Base-by-base conservation (phyloP, 2,797 vertebrate species). In the Accipiter minullus region DNA sequence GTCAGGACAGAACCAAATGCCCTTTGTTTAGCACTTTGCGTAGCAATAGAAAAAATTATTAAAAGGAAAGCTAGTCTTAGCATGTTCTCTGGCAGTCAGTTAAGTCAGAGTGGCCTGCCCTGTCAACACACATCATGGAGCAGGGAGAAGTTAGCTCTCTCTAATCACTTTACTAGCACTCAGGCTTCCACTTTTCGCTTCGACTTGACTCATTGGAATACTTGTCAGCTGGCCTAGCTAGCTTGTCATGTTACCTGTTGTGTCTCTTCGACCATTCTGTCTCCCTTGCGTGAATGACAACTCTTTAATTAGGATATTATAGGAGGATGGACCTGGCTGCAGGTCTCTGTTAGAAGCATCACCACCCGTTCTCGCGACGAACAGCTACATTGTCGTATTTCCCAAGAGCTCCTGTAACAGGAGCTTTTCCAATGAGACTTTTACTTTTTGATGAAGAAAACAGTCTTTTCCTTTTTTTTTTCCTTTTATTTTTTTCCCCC, bases 291-390 rank as follows among this genome's bases (percentile, higher is more conserved):
- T 94, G 93, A 96, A 74, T 90, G 90, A 67, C 50, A 76, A n/a
- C 66, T 56, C 45, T 94, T 95, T 97, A 97, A 97, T 97, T 95
- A 94, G 92, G 73, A 80, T 91, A 31, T 95, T 93, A 77, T 11
- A 73, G 68, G 47, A 95, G 80, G 59, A 38, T 67, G 73, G 59
- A 53, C 55, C 40, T n/a, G 55, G 13, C 32, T 92, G 93, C 45
- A 44, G 53, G 45, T 95, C 80, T 94, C 56, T 56, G 31, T 90
- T 95, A 66, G 64, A 94, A 93, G 50, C 31, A 76, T 91, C 79
- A 64, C 69, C 38, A 32, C 38, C 64, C 23, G 5, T 91, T 97
- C 56, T n/a, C 1, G 6, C 68, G 85, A 67, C 7, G 45, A 97
- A 77, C n/a, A 22, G 75, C 80, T 64, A 64, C 32, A 25, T n/a